Base-by-base conservation (phyloP, 2,888 invertebrate genomes). In the Trissolcus japonicus region DNA sequence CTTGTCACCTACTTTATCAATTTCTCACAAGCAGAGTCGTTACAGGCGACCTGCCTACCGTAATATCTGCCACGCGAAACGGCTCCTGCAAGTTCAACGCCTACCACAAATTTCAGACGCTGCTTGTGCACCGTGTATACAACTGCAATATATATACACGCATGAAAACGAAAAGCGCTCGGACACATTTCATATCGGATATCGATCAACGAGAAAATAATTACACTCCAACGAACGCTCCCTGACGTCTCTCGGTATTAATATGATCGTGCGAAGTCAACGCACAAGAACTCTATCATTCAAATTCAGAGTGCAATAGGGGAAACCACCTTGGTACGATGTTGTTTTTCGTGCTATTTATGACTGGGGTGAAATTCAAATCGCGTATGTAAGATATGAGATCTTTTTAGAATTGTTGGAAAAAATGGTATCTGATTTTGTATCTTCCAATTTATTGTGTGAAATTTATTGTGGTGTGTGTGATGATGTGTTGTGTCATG, bases 1-100 rank as follows among this genome's bases (percentile, higher is more conserved):
- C 84, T 86, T 87, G 86, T 86, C 87, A 86, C 82, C 84, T 80
- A 83, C 84, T 85, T 85, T 85, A 85, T 87, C 85, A 86, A 86
- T 86, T 87, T 82, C 81, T 81, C 82, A 48, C 77, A 77, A 63
- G 67, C 63, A 50, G 35, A 35, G 60, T 68, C 63, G 55, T 73
- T 77, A 69, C 73, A 73, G 68, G 67, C 55, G 35, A 35, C 55
- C 72, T 77, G 73, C 73, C 77, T 77, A 63, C 68, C 68, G 73
- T 43, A 73, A 73, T 78, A 72, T 73, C 66, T 73, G 69, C 73
- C 77, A 65, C 43, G 61, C 41, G 57, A 73, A 73, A 69, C 77
- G 16, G 77, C 77, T 78, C 14, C 77, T 68, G 77, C 62, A 65
- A 77, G 59, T 73, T 73, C 55, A 68, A 77, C 77, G 73, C 77